phyloP scores from a whole-genome alignment of 2,113 vertebrate genomes.

The Gadus macrocephalus region DNA sequence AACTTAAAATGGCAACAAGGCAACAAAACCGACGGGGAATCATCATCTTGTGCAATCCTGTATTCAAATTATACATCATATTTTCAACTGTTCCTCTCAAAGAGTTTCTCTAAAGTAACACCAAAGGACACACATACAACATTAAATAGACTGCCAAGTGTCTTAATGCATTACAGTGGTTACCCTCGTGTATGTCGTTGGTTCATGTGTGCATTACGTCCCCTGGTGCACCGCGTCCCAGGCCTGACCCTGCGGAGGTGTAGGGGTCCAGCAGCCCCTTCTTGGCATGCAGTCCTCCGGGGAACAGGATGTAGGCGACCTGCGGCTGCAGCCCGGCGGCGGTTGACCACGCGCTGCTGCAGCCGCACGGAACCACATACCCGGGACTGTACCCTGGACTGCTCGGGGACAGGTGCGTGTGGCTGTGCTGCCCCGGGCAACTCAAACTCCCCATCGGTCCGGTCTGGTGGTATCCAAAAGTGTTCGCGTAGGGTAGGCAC shows the following conservation, averaged over 20 bases:
- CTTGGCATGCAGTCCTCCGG: slow-evolving; percentile 81
- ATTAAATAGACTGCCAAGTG: too few species aligned
- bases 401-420: slow-evolving; percentile 77
- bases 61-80: too few species aligned
- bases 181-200: too few species aligned
- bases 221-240: slow-evolving; percentile 15
- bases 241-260: slow-evolving; percentile 69
- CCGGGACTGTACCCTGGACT: slow-evolving; percentile 73
- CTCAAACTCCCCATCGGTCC: slow-evolving; percentile 82
- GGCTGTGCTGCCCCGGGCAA: slow-evolving; percentile 86
- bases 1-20: too few species aligned
- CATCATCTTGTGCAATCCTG: too few species aligned
- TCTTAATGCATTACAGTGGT: too few species aligned
- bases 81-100: too few species aligned
- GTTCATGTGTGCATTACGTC: background rate
- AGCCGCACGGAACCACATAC: slow-evolving; percentile 92
- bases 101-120: too few species aligned
- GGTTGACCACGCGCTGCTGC: slow-evolving; percentile 84
- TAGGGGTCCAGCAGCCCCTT: slow-evolving; percentile 79
- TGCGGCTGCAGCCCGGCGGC: slow-evolving; percentile 87
- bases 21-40: too few species aligned
- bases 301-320: slow-evolving; percentile 93
- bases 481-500: slow-evolving; percentile 85
- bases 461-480: slow-evolving; percentile 88
- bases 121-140: too few species aligned